Evolutionary conservation across 2,797 vertebrate genomes (phyloP).

Genomic region (Pagetopsis macropterus): DNA sequence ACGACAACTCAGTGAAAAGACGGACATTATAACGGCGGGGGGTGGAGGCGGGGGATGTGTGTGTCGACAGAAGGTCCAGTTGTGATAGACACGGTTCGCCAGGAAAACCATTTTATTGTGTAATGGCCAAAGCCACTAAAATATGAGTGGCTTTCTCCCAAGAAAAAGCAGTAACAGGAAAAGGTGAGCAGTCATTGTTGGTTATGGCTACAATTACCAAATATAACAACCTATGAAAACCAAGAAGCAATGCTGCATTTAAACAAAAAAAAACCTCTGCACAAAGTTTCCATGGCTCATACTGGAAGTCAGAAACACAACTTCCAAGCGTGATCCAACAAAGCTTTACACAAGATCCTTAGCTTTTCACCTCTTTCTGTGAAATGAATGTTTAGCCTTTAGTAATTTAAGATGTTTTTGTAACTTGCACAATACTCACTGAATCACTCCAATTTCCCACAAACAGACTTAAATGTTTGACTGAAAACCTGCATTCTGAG

Average conservation of each 20-base stretch:
- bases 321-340: conserved; percentile 50
- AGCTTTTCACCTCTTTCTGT: conserved; percentile 68
- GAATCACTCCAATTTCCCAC: conserved; percentile 55
- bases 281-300: conserved; percentile 28
- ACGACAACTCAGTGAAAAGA: too few relatives aligned
- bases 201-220: conserved; percentile 38
- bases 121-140: conserved; percentile 33
- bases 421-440: conserved; percentile 55
- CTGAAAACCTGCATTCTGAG: conserved; percentile 39
- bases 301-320: conserved; percentile 27
- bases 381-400: conserved; percentile 46
- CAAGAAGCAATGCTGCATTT: conserved; percentile 14
- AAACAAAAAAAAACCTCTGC: conserved; percentile 8
- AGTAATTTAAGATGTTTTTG: conserved; percentile 41
- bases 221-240: conserved; percentile 24
- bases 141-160: conserved; percentile 22
- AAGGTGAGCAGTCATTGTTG: conserved; percentile 52
- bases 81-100: too few relatives aligned
- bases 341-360: conserved; percentile 52
- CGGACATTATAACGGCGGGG: too few relatives aligned
- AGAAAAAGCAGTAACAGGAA: conserved; percentile 25
- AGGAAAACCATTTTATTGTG: conserved; percentile 19
- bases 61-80: too few relatives aligned
- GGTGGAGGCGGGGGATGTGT: too few relatives aligned
- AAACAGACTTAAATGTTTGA: conserved; percentile 38